These are phyloP conservation scores for Aleiodes testaceus DNA, from an alignment of 2,888 invertebrate species.

Conservation along the genomic window DNA sequence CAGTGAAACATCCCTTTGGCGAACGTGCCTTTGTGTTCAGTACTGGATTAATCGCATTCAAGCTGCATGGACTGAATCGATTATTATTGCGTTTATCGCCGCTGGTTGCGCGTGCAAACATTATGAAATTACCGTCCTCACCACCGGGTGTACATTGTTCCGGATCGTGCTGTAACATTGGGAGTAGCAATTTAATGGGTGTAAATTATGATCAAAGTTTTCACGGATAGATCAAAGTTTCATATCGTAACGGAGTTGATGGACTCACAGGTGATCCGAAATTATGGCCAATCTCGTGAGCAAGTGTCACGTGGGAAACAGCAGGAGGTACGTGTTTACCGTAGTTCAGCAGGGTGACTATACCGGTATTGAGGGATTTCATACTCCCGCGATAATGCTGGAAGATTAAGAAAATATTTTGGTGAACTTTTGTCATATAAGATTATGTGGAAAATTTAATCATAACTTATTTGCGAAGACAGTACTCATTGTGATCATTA, in stretches of 20 bases:
- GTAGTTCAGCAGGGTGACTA: constrained; percentile 97
- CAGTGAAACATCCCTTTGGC: constrained; percentile 93
- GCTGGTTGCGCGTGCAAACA: constrained; percentile 99
- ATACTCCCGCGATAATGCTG: constrained; percentile 94
- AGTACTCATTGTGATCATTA: no score
- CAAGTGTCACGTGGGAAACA: constrained; percentile 97
- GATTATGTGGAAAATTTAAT: neutral
- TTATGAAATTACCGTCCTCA: constrained; percentile 98
- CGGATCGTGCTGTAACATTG: constrained; percentile 87
- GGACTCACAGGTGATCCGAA: constrained; percentile 94
- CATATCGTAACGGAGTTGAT: neutral
- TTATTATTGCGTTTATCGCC: constrained; percentile 99
- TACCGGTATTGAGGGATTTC: constrained; percentile 97
- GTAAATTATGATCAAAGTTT: neutral
- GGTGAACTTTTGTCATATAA: neutral
- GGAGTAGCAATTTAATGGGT: constrained; percentile 46
- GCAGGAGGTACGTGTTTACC: constrained; percentile 98
- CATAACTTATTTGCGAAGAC: no score
- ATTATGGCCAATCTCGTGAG: constrained; percentile 99
- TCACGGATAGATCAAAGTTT: constrained; percentile 15
- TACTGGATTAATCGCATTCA: constrained; percentile 93
- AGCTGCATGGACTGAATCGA: constrained; percentile 92
- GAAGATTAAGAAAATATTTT: constrained; percentile 59
- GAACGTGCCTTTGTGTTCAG: constrained; percentile 93
- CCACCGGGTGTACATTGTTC: constrained; percentile 95